Evolutionary conservation across 2,113 vertebrate genomes (phyloP).

Genomic region (Anoura caudifer): DNA sequence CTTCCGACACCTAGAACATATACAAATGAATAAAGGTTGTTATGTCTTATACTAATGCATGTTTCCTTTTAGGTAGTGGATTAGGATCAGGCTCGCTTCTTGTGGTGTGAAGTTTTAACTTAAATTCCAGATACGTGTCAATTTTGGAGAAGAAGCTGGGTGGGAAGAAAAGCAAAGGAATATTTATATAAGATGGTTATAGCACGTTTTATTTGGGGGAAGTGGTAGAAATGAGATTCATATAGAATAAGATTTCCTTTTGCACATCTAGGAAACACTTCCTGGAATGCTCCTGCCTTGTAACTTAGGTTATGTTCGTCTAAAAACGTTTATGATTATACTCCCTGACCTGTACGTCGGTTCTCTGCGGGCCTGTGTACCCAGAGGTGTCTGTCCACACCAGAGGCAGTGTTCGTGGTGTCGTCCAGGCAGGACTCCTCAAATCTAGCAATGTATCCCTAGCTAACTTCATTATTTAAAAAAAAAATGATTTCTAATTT

Average conservation of each 20-base stretch:
- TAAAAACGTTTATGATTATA: neutral
- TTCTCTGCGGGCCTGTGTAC: neutral
- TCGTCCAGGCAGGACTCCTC: neutral
- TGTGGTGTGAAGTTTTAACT: neutral
- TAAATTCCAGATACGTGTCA: neutral
- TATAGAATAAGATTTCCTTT: slow-evolving; percentile 9
- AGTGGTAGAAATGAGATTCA: neutral
- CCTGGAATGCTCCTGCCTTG: neutral
- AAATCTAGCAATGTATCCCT: neutral
- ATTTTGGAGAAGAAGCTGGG: slow-evolving; percentile 21
- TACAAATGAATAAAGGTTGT: neutral
- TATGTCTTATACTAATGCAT: neutral
- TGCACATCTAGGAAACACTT: neutral
- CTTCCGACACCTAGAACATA: neutral
- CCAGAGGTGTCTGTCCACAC: neutral
- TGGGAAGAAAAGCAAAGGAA: neutral
- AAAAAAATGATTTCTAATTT: slow-evolving; percentile 1
- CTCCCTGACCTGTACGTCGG: neutral
- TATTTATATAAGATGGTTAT: neutral
- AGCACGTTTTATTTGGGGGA: slow-evolving; percentile 16
- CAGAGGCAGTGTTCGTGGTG: neutral
- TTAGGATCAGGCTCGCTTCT: neutral
- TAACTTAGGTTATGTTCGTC: neutral
- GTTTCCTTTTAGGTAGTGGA: neutral
- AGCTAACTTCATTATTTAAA: neutral